phyloP scores from a whole-genome alignment of 1,140 invertebrate species.

The Drosophila kepulauana region DNA sequence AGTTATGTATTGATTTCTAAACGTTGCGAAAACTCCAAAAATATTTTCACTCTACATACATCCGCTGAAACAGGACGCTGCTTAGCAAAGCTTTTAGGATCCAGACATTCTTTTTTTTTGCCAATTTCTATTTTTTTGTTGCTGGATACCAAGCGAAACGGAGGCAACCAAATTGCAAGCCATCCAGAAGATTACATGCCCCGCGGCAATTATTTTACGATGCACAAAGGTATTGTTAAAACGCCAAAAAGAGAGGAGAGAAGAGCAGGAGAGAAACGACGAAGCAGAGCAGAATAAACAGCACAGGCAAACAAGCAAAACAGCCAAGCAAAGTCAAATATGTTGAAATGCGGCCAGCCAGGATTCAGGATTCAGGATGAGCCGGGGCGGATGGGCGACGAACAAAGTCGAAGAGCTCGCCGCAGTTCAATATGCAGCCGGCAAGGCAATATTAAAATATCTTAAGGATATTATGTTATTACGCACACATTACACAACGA shows the following conservation, averaged over 20 bases:
- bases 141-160: conserved; percentile 13
- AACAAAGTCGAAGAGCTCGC: conserved; percentile 36
- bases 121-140: background rate
- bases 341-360: conserved; percentile 80
- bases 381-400: conserved; percentile 20
- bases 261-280: background rate
- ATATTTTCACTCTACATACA: conserved; percentile 41
- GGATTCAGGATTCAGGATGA: conserved; percentile 27
- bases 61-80: conserved; percentile 21
- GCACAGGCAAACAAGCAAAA: conserved; percentile 72
- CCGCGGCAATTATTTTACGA: conserved; percentile 84
- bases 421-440: conserved; percentile 83
- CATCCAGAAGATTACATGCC: conserved; percentile 80
- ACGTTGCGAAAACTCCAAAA: conserved; percentile 20
- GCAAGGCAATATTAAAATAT: conserved; percentile 83
- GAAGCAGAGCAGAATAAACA: conserved; percentile 60
- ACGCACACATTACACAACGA: conserved; percentile 78
- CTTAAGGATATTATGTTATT: conserved; percentile 84
- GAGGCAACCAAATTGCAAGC: conserved; percentile 64
- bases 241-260: conserved; percentile 22
- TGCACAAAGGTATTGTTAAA: conserved; percentile 84
- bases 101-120: conserved; percentile 22
- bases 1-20: conserved; percentile 38
- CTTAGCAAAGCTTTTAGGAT: conserved; percentile 33
- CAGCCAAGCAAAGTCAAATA: conserved; percentile 78